Evolutionary conservation across 2,888 invertebrate species (phyloP), one percentile per base, ranked within the genome.

Genomic region (Microchrysa polita): DNA sequence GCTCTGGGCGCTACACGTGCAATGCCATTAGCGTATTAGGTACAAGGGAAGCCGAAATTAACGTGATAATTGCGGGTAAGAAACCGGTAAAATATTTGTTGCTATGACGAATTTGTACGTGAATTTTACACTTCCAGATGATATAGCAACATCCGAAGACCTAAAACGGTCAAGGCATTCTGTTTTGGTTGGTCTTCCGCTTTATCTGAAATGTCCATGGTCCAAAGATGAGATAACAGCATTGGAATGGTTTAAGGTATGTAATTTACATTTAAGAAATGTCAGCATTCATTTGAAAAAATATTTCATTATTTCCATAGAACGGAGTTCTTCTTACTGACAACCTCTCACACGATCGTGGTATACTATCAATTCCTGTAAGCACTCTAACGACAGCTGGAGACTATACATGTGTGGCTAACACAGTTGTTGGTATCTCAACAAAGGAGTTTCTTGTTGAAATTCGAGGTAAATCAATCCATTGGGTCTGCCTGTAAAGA

Each of bases 241-340:
- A 40, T 88, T 91, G 74, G 83, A 82, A 22, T 91, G 91, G 90
- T 84, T 87, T 73, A 89, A 89, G 82, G 88, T 89, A 79, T 73
- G 73, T 72, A 48, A 34, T 34, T 34, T 16, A 27, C 40, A 48
- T 22, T 44, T 12, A 53, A 48, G 44, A 59, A 20, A 18, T 22
- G 12, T 9, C 16, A 18, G 7, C 9, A 9, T n/a, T 60, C 5
- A 60, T 9, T 23, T 10, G 18, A 20, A 22, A 55, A 34, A 2
- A 34, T 55, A 16, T 18, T 16, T 18, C 63, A 44, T 7, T 20
- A 2, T 48, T 14, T 18, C 14, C 22, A 20, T 27, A 67, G 67
- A 27, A 53, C 16, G 10, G 10, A 0, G 18, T 16, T 27, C n/a
- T 14, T 1, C 7, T 67, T 27, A 4, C 27, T 10, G 22, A 52